Evolutionary conservation across 2,888 invertebrate species (phyloP).

Genomic region (Digitonthophagus gazella): DNA sequence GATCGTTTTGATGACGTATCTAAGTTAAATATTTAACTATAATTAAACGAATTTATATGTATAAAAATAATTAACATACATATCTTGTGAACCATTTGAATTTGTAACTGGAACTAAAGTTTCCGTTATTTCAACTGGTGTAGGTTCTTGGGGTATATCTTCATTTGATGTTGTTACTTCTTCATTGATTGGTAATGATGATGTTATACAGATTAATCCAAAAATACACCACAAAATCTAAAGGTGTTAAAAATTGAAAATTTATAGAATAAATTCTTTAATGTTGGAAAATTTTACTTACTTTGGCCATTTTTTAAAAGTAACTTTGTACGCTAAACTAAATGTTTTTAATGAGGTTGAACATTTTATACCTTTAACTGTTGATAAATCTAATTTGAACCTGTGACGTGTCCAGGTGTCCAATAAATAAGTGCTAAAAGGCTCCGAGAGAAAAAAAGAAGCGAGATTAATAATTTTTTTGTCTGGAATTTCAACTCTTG

Average conservation of each 20-base stretch:
- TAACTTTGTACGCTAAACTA: not conserved
- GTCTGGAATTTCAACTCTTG: not conserved
- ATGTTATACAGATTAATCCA: not conserved
- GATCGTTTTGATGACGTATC: constrained; percentile 58
- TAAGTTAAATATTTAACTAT: constrained; percentile 37
- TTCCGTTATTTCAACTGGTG: not conserved
- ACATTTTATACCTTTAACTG: not conserved
- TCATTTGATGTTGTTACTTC: not conserved
- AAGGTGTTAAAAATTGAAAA: not conserved
- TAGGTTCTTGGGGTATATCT: not conserved
- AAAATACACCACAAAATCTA: not conserved
- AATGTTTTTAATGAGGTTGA: not conserved
- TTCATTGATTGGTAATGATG: not conserved
- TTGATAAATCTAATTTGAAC: not conserved
- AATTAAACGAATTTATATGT: not conserved
- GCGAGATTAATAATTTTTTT: not conserved
- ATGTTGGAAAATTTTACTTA: too few relatives aligned
- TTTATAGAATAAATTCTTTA: too few relatives aligned
- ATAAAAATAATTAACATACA: not conserved
- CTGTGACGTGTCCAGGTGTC: not conserved
- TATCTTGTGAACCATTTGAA: not conserved
- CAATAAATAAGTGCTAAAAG: not conserved
- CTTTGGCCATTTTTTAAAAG: not conserved
- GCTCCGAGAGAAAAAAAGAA: not conserved
- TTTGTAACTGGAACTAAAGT: not conserved